phyloP scores from a whole-genome alignment of 2,888 invertebrate genomes.

The Pristionchus japonicus region DNA sequence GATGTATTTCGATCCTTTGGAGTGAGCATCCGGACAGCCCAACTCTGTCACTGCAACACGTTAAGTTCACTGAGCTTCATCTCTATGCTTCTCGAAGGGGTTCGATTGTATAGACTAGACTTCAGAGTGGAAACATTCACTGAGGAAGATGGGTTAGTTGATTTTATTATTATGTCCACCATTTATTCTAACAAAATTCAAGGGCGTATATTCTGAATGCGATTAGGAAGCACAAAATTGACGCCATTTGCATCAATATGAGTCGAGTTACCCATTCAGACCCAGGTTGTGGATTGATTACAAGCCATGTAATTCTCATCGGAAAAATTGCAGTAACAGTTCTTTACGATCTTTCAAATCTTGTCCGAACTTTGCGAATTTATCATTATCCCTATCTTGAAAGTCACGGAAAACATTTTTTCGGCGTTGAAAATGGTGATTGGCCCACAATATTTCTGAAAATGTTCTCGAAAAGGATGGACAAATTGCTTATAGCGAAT shows the following conservation, averaged over 20 bases:
- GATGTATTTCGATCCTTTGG: background rate
- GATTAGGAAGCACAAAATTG: background rate
- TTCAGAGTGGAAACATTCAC: background rate
- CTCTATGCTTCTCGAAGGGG: background rate
- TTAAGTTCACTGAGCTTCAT: background rate
- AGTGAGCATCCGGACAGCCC: background rate
- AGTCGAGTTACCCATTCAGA: background rate
- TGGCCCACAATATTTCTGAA: background rate
- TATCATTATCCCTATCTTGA: background rate
- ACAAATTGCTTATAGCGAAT: background rate
- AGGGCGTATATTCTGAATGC: background rate
- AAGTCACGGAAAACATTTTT: background rate
- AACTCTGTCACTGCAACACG: background rate
- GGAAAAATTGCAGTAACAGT: background rate
- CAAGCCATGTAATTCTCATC: background rate
- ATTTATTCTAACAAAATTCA: background rate
- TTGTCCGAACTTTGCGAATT: background rate
- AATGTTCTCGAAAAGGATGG: background rate
- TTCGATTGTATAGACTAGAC: background rate
- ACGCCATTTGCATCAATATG: background rate
- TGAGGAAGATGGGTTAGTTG: background rate
- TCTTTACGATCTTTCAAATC: background rate
- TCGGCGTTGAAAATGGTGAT: background rate
- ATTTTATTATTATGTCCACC: background rate
- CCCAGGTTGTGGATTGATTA: no score